These are phyloP conservation scores for Abrostola tripartita DNA, from an alignment of 2,888 invertebrate species.

Conservation along the genomic window DNA sequence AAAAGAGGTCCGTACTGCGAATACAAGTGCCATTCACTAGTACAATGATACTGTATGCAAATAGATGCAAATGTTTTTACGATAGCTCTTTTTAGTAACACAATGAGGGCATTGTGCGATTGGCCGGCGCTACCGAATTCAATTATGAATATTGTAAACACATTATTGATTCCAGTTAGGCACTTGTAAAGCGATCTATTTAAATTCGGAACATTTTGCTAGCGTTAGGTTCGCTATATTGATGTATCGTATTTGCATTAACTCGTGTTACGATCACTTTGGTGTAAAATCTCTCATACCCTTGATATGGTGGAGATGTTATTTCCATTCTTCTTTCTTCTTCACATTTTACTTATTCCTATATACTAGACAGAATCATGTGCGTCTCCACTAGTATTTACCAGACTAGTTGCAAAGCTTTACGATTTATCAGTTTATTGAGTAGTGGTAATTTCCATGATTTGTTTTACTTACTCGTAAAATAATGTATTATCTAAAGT, in stretches of 20 bases:
- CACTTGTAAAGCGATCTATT: slow-evolving; percentile 6
- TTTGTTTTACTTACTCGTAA: not conserved
- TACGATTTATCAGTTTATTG: no score
- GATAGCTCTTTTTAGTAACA: slow-evolving; percentile 65
- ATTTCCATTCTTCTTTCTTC: not conserved
- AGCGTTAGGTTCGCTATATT: not conserved
- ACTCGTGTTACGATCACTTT: not conserved
- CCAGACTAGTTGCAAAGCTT: no score
- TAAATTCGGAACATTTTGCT: slow-evolving; percentile 1
- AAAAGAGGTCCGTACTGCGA: slow-evolving; percentile 63
- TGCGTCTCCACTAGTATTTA: no score
- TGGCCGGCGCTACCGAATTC: slow-evolving; percentile 73
- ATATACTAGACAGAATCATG: no score
- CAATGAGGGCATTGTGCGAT: slow-evolving; percentile 68
- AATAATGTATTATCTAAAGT: not conserved
- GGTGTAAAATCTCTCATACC: not conserved
- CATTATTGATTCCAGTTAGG: slow-evolving; percentile 61
- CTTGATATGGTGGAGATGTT: not conserved
- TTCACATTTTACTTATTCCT: not conserved
- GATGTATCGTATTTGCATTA: not conserved
- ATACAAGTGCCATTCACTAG: slow-evolving; percentile 72
- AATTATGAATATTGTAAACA: slow-evolving; percentile 74
- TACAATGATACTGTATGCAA: slow-evolving; percentile 80
- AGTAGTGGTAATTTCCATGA: no score
- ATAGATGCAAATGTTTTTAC: slow-evolving; percentile 80